These are phyloP conservation scores for Hyalella azteca DNA, from an alignment of 2,888 invertebrate species.

Conservation along the genomic window DNA sequence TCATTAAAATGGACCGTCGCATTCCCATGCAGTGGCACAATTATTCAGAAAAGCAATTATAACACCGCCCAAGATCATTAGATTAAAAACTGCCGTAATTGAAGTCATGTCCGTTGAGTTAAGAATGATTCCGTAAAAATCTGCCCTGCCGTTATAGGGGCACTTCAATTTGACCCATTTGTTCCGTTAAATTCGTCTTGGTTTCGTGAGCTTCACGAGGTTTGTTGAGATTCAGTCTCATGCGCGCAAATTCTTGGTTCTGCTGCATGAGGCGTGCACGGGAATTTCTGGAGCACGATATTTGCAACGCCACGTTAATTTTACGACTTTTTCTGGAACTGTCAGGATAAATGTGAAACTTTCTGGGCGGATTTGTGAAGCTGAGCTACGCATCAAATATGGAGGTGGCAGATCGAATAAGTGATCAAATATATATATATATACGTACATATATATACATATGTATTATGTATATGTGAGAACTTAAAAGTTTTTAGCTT, in stretches of 20 bases:
- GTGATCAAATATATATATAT: too few species aligned
- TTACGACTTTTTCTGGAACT: not conserved
- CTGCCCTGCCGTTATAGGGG: not conserved
- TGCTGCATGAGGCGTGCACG: too few species aligned
- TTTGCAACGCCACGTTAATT: conserved; percentile 29
- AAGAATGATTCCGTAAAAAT: conserved; percentile 17
- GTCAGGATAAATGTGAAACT: not conserved
- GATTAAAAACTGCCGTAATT: conserved; percentile 25
- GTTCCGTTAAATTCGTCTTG: conserved; percentile 25
- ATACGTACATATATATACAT: too few species aligned
- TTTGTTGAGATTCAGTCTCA: too few species aligned
- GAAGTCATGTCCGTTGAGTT: conserved; percentile 17
- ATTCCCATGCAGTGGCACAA: not conserved
- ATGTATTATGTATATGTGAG: too few species aligned
- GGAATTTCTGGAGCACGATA: conserved; percentile 15
- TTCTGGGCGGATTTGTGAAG: not conserved
- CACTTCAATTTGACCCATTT: conserved; percentile 28
- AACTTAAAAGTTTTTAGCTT: too few species aligned
- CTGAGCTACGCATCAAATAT: too few species aligned
- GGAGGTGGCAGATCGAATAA: too few species aligned
- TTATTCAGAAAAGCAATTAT: not conserved
- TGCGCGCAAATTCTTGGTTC: too few species aligned
- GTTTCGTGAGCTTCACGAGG: conserved; percentile 15
- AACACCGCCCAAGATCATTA: conserved; percentile 14
- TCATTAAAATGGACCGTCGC: too few species aligned